These are phyloP conservation scores for Pyrgilauda ruficollis DNA, from an alignment of 2,113 vertebrate genomes.

Conservation along the genomic window DNA sequence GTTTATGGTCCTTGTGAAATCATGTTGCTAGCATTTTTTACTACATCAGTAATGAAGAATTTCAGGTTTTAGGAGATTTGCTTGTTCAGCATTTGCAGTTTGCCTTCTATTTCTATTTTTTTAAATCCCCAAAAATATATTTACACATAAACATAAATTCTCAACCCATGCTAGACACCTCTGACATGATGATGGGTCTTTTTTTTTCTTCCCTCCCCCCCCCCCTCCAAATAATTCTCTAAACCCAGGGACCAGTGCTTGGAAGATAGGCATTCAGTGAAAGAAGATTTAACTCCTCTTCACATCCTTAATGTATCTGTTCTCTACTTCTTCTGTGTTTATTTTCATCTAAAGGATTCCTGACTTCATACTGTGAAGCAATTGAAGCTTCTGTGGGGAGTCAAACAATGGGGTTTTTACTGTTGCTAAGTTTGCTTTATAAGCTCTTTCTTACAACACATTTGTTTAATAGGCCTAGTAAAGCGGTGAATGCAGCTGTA, in stretches of 20 bases:
- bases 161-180: neutral
- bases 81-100: neutral
- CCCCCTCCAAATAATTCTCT: neutral
- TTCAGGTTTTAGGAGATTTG: neutral
- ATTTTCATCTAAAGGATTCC: conserved; percentile 63
- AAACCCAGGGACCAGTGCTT: neutral
- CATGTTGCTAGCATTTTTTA: neutral
- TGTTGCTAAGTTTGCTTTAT: conserved; percentile 59
- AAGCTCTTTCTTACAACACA: conserved; percentile 31
- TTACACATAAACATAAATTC: neutral
- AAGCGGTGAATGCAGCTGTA: conserved; percentile 51
- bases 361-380: conserved; percentile 62
- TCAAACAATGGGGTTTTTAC: conserved; percentile 51
- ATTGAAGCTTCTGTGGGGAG: conserved; percentile 50
- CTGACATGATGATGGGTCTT: neutral
- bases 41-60: neutral
- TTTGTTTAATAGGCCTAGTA: conserved; percentile 58
- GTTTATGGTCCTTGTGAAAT: conserved; percentile 4
- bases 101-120: neutral
- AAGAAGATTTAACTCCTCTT: conserved; percentile 7
- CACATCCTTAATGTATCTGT: conserved; percentile 1
- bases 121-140: neutral
- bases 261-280: neutral
- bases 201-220: no score
- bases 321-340: conserved; percentile 27